Evolutionary conservation across 2,797 vertebrate genomes (phyloP).

Genomic region (Neolamprologus multifasciatus): DNA sequence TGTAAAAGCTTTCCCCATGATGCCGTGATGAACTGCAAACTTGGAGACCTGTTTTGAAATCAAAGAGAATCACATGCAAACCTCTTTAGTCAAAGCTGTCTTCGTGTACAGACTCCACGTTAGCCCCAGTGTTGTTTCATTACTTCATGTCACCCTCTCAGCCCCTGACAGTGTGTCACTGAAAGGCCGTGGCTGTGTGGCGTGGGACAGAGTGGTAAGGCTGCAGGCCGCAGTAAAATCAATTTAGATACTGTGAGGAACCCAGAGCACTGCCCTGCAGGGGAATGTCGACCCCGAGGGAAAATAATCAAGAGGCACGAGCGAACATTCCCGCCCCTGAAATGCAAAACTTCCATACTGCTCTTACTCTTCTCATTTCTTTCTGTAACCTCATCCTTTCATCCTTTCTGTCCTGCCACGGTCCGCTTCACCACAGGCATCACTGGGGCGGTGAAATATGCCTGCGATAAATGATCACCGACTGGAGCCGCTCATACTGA

Average conservation of each 20-base stretch:
- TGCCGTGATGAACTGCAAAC: background rate
- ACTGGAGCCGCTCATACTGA: conserved; percentile 9
- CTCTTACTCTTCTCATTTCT: background rate
- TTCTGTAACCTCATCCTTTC: background rate
- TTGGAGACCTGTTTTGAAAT: background rate
- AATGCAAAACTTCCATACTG: background rate
- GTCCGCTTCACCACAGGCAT: background rate
- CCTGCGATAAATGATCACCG: conserved; percentile 6
- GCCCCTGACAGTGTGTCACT: background rate
- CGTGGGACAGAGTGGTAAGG: background rate
- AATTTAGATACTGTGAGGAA: conserved; percentile 22
- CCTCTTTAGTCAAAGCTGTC: conserved; percentile 3
- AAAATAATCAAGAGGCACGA: conserved; percentile 35
- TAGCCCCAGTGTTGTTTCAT: conserved; percentile 10
- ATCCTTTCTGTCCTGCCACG: background rate
- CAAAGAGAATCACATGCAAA: background rate
- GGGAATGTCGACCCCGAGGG: conserved; percentile 9
- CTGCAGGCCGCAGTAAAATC: conserved; percentile 16
- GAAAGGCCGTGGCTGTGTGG: conserved; percentile 32
- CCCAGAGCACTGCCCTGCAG: conserved; percentile 5
- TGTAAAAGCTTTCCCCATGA: background rate
- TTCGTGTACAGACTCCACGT: background rate
- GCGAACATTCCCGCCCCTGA: conserved; percentile 29
- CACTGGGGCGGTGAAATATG: conserved; percentile 20
- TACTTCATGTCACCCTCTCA: background rate